A percentile compares a stretch with the other conserved stretches of the same genome.
phyloP scores from a whole-genome alignment of 2,113 vertebrate genomes.

The Limanda limanda region DNA sequence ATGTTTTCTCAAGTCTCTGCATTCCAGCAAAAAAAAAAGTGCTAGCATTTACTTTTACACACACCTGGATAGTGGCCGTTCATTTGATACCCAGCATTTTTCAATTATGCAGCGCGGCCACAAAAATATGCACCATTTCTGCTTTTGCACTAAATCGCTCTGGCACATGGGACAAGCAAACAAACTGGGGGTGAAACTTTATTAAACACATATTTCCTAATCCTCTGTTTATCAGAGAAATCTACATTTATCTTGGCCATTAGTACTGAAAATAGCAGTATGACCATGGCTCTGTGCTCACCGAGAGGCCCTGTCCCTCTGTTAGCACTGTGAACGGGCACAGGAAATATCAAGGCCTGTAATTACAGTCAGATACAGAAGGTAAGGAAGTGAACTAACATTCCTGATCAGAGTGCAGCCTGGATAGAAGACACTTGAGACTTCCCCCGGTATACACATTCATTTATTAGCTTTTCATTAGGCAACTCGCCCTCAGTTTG shows the following conservation, averaged over 20 bases:
- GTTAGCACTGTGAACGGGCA: conserved; percentile 50
- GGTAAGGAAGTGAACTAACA: conserved; percentile 66
- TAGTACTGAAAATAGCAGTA: conserved; percentile 41
- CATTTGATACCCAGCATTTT: conserved; percentile 67
- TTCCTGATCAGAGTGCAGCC: conserved; percentile 69
- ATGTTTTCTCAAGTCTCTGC: conserved; percentile 76
- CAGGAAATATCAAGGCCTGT: conserved; percentile 72
- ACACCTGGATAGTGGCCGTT: conserved; percentile 73
- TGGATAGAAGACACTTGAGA: conserved; percentile 50
- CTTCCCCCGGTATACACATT: conserved; percentile 53
- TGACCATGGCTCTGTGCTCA: conserved; percentile 7
- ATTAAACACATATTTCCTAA: conserved; percentile 48
- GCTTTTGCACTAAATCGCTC: conserved; percentile 24
- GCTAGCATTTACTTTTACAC: conserved; percentile 62
- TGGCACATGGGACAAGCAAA: conserved; percentile 44
- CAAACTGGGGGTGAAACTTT: conserved; percentile 44
- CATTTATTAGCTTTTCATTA: conserved; percentile 73
- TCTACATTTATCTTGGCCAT: conserved; percentile 56
- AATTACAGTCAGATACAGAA: conserved; percentile 75
- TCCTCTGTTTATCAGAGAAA: conserved; percentile 48
- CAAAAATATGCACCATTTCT: conserved; percentile 30
- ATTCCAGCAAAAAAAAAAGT: conserved; percentile 67
- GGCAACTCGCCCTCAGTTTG: conserved; percentile 31
- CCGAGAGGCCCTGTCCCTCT: conserved; percentile 42
- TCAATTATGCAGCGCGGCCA: conserved; percentile 38